A percentile compares a stretch with the other conserved stretches of the same genome.
Evolutionary conservation across 2,797 vertebrate species (phyloP).

Genomic region (Chelmon rostratus): DNA sequence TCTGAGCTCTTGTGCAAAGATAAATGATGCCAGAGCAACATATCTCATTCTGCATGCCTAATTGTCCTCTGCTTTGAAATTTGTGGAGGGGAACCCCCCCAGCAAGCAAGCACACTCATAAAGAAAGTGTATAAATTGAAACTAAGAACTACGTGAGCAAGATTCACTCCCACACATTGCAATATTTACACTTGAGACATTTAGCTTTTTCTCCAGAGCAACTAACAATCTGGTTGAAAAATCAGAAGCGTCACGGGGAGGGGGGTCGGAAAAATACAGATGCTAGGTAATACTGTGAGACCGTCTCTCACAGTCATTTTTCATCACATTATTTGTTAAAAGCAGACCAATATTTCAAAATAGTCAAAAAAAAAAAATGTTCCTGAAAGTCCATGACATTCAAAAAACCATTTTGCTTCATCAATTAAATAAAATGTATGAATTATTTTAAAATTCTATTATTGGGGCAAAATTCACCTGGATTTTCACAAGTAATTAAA

Average conservation of each 20-base stretch:
- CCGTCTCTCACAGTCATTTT: background rate
- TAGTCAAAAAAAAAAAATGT: background rate
- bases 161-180: slow-evolving; percentile 69
- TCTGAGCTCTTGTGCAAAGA: slow-evolving; percentile 40
- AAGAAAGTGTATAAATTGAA: slow-evolving; percentile 65
- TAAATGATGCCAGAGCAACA: slow-evolving; percentile 41
- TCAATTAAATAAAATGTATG: background rate
- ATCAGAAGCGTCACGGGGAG: background rate
- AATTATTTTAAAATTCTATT: background rate
- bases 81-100: slow-evolving; percentile 69
- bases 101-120: slow-evolving; percentile 60
- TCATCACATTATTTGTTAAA: background rate
- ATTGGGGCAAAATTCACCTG: background rate
- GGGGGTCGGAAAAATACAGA: slow-evolving; percentile 25
- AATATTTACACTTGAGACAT: slow-evolving; percentile 66
- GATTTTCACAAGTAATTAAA: background rate
- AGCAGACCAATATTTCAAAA: background rate
- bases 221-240: slow-evolving; percentile 10
- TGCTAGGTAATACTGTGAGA: background rate
- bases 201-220: slow-evolving; percentile 20
- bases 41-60: slow-evolving; percentile 69
- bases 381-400: background rate
- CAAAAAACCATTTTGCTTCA: background rate
- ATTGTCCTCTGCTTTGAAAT: slow-evolving; percentile 70
- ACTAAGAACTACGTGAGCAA: slow-evolving; percentile 68